phyloP scores from a whole-genome alignment of 2,888 invertebrate species.

The Nymphalis polychloros region DNA sequence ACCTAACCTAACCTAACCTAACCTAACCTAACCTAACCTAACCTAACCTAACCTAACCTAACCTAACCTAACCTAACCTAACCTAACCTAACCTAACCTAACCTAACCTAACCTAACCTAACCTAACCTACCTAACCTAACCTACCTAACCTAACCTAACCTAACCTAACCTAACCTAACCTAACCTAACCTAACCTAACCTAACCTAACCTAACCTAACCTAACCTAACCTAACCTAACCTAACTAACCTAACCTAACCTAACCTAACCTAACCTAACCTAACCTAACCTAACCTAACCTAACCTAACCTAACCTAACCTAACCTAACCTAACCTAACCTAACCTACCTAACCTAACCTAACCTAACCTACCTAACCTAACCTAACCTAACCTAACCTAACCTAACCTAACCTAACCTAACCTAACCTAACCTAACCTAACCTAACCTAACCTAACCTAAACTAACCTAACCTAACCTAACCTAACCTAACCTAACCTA shows the following conservation, averaged over 20 bases:
- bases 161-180: conserved; percentile 13
- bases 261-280: conserved; percentile 6
- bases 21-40: conserved; percentile 13
- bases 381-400: conserved; percentile 13
- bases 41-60: conserved; percentile 13
- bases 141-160: conserved; percentile 13
- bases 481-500: not conserved
- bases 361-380: conserved; percentile 13
- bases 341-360: too few species aligned
- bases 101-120: conserved; percentile 13
- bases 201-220: conserved; percentile 13
- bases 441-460: conserved; percentile 11
- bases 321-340: conserved; percentile 5
- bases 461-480: conserved; percentile 9
- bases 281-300: conserved; percentile 8
- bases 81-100: conserved; percentile 13
- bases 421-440: too few species aligned
- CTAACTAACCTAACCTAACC: conserved; percentile 13
- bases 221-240: conserved; percentile 13
- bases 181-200: conserved; percentile 13
- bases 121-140: too few species aligned
- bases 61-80: conserved; percentile 13
- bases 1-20: conserved; percentile 13
- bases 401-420: conserved; percentile 13
- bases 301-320: conserved; percentile 6